phyloP scores from a whole-genome alignment of 2,888 invertebrate genomes.

The Metacarcinus magister region DNA sequence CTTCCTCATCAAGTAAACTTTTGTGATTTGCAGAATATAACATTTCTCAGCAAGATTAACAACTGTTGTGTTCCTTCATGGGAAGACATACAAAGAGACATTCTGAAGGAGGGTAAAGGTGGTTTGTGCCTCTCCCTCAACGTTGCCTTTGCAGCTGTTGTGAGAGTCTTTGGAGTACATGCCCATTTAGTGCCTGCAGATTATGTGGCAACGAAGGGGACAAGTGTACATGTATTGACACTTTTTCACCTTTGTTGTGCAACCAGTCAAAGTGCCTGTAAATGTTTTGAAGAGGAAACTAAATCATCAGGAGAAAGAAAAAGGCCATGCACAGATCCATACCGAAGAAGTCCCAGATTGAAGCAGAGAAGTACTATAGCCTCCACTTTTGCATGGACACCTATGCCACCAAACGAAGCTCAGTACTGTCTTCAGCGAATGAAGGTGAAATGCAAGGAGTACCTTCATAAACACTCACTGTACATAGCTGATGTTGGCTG shows the following conservation, averaged over 20 bases:
- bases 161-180: slow-evolving; percentile 49
- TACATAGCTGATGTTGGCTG: slow-evolving; percentile 72
- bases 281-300: neutral
- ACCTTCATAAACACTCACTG: neutral
- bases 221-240: slow-evolving; percentile 67
- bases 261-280: neutral
- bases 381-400: no score
- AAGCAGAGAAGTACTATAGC: neutral
- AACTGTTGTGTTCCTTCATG: slow-evolving; percentile 60
- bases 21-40: slow-evolving; percentile 68
- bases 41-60: slow-evolving; percentile 61
- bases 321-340: neutral
- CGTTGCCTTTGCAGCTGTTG: slow-evolving; percentile 65
- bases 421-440: neutral
- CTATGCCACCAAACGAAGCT: neutral
- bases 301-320: neutral
- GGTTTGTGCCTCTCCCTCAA: slow-evolving; percentile 72
- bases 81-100: slow-evolving; percentile 63
- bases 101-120: slow-evolving; percentile 64
- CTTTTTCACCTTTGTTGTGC: slow-evolving; percentile 44
- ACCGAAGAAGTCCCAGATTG: neutral
- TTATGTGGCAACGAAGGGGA: slow-evolving; percentile 63
- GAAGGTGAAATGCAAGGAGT: neutral
- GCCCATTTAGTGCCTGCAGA: slow-evolving; percentile 50
- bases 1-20: neutral